Evolutionary conservation across 2,113 vertebrate genomes (phyloP).

Genomic region (Triplophysa rosa): DNA sequence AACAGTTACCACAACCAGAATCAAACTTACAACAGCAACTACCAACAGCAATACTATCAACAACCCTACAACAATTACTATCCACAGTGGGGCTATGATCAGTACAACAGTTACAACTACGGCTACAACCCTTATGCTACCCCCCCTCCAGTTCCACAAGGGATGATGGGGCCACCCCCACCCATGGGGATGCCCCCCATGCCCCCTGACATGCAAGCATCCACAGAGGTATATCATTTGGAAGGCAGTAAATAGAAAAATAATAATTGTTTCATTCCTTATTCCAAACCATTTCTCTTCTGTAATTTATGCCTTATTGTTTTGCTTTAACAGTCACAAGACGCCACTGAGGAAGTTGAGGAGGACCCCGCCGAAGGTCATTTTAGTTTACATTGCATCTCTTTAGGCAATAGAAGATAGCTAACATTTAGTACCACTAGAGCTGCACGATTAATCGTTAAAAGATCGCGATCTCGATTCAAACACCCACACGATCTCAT

Average conservation of each 20-base stretch:
- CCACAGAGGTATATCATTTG: constrained; percentile 62
- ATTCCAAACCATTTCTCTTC: neutral
- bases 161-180: constrained; percentile 70
- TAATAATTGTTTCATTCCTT: too few relatives aligned
- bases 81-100: constrained; percentile 81
- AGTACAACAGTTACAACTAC: constrained; percentile 74
- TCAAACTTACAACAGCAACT: constrained; percentile 74
- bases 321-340: constrained; percentile 59
- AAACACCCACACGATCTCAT: too few relatives aligned
- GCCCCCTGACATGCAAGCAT: constrained; percentile 61
- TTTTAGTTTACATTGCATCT: too few relatives aligned
- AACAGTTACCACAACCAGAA: constrained; percentile 77
- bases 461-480: too few relatives aligned
- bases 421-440: neutral
- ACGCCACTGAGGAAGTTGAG: constrained; percentile 60
- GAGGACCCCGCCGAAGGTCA: constrained; percentile 74
- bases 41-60: constrained; percentile 77
- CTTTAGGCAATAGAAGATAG: neutral
- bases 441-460: too few relatives aligned
- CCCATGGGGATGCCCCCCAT: constrained; percentile 67
- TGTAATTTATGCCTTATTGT: constrained; percentile 1
- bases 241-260: too few relatives aligned
- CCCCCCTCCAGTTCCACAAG: constrained; percentile 69
- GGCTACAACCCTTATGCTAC: constrained; percentile 74
- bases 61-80: constrained; percentile 73